These are phyloP conservation scores for Nemotelus pantherinus DNA, from an alignment of 2,888 invertebrate species.

Conservation along the genomic window DNA sequence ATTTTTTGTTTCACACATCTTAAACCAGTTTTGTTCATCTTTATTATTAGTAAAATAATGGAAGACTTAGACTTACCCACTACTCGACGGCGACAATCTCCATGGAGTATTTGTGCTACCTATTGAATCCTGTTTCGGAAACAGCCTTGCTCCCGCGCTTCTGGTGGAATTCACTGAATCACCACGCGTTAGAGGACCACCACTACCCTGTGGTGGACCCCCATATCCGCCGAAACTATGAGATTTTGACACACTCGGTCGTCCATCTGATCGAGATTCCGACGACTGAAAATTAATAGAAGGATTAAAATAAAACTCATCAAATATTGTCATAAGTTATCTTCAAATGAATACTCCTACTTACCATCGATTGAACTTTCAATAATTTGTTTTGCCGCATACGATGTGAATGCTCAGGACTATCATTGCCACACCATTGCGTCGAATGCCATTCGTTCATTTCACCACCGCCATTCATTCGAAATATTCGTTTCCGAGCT, in stretches of 20 bases:
- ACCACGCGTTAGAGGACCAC: conserved; percentile 68
- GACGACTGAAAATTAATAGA: conserved; percentile 58
- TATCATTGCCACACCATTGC: conserved; percentile 70
- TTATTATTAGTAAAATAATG: too few relatives aligned
- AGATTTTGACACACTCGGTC: conserved; percentile 78
- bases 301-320: conserved; percentile 42
- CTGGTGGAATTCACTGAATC: conserved; percentile 74
- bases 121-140: conserved; percentile 75
- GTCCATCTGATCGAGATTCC: conserved; percentile 59
- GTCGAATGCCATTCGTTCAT: conserved; percentile 54
- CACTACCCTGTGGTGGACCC: conserved; percentile 72
- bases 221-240: conserved; percentile 90
- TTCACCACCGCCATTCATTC: conserved; percentile 58
- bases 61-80: conserved; percentile 58
- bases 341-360: conserved; percentile 35
- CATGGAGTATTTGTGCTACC: conserved; percentile 61
- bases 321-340: conserved; percentile 32
- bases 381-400: conserved; percentile 62
- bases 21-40: conserved; percentile 19
- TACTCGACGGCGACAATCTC: conserved; percentile 65
- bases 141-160: conserved; percentile 70
- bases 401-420: conserved; percentile 57
- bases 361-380: conserved; percentile 58
- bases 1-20: background rate
- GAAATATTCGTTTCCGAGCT: conserved; percentile 85